Conservation (phyloP, 2,888 invertebrate species). For the Trachelus iudaicus region DNA sequence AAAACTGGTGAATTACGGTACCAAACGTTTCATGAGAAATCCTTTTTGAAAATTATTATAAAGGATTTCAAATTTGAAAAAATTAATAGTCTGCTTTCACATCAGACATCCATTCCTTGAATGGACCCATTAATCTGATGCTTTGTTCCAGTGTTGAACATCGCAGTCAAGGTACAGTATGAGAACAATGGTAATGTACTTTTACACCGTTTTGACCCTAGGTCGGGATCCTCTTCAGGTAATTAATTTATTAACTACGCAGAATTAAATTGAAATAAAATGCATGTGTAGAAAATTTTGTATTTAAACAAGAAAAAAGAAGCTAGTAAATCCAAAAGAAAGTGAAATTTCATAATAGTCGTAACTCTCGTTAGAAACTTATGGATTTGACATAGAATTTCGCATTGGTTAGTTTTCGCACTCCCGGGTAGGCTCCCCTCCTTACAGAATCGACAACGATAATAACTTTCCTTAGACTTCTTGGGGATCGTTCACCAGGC, state of each 20-base stretch:
- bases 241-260: neutral
- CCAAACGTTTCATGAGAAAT: neutral
- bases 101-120: neutral
- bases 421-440: constrained; percentile 26
- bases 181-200: neutral
- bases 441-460: constrained; percentile 28
- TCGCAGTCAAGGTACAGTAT: neutral
- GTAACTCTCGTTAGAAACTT: neutral
- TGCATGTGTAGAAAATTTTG: neutral
- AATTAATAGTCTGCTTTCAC: neutral
- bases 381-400: neutral
- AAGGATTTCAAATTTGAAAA: neutral
- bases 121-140: neutral
- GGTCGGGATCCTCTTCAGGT: neutral
- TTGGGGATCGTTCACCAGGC: constrained; percentile 21
- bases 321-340: neutral
- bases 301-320: neutral
- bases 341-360: neutral
- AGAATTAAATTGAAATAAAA: neutral
- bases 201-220: neutral
- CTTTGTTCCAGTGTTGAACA: neutral
- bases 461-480: constrained; percentile 50
- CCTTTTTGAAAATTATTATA: neutral
- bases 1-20: neutral
- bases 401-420: neutral